Evolutionary conservation across 2,797 vertebrate species (phyloP).

Genomic region (Arrhamphus sclerolepis): DNA sequence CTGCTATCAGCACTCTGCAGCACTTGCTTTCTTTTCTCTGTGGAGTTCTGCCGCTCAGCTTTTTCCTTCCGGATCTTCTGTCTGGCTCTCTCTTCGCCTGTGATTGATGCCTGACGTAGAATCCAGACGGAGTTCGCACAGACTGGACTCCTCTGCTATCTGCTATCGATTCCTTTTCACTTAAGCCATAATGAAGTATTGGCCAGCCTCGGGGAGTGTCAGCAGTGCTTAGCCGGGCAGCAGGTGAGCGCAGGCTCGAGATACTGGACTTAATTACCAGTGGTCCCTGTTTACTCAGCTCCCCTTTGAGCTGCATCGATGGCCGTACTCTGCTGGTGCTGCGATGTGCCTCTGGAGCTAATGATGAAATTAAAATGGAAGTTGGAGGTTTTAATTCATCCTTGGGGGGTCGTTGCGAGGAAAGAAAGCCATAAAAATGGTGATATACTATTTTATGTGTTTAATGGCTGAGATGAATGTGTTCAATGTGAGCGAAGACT

Average conservation of each 20-base stretch:
- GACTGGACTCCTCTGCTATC: conserved; percentile 38
- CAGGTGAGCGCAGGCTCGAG: conserved; percentile 43
- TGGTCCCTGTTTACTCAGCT: conserved; percentile 28
- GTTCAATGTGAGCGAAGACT: too few relatives aligned
- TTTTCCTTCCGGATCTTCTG: conserved; percentile 17
- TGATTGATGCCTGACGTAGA: conserved; percentile 64
- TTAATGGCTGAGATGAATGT: too few relatives aligned
- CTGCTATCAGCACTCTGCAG: conserved; percentile 41
- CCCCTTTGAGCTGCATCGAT: conserved; percentile 5
- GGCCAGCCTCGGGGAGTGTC: conserved; percentile 53
- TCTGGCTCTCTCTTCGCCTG: not conserved
- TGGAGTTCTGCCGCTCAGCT: conserved; percentile 26
- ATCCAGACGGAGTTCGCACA: conserved; percentile 13
- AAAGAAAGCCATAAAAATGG: not conserved
- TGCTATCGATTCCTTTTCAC: conserved; percentile 68
- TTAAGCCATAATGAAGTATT: conserved; percentile 72
- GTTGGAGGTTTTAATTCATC: not conserved
- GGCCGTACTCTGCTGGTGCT: not conserved
- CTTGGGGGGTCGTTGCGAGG: not conserved
- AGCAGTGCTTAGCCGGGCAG: conserved; percentile 59
- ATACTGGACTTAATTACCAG: conserved; percentile 60
- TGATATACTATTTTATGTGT: too few relatives aligned
- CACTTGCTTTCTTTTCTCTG: conserved; percentile 1
- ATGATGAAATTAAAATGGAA: not conserved
- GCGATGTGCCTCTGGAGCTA: not conserved